Base-by-base conservation (phyloP, 2,113 vertebrate species). In the Solenodon paradoxus region DNA sequence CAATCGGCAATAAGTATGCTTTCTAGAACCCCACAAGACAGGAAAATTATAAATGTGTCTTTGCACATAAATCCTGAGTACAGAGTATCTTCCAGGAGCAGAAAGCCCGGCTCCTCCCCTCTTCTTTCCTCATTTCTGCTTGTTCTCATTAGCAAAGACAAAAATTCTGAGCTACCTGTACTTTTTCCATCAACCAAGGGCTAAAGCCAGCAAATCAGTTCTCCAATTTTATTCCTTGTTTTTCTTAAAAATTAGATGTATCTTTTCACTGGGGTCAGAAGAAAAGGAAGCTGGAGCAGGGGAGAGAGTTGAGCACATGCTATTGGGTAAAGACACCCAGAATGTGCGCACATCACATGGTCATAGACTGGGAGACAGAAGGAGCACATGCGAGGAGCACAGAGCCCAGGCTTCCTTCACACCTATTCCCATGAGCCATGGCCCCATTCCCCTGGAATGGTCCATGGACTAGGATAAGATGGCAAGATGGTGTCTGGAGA, bases 291-390 rank as follows among this genome's bases (percentile, higher is more conserved):
- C 28, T 19, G 30, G 24, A 22, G 20, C 24, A 47, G 20, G 13
- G n/a, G n/a, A n/a, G n/a, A n/a, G n/a, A n/a, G n/a, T n/a, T n/a
- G n/a, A n/a, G n/a, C n/a, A n/a, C n/a, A 0, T 40, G 19, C 13
- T 61, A 12, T 13, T 40, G 16, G 45, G 49, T 20, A 45, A 57
- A 40, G 3, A 40, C 13, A 47, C 38, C 38, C 0, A 3, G 68
- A 59, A 26, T 3, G 9, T 1, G 2, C 22, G 22, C 51, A 40
- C 24, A 59, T 26, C 53, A 11, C 0, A 1, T 13, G 42, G 19
- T 38, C 30, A 7, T 4, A 77, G 63, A 11, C 38, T 40, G 26
- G 45, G 47, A 64, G 61, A 24, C 68, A 81, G 63, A n/a, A n/a
- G n/a, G n/a, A n/a, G n/a, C n/a, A n/a, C n/a, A n/a, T n/a, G n/a